A percentile compares a stretch with the other conserved stretches of the same genome.
These are phyloP conservation scores for Azorinus chamasolen DNA, from an alignment of 2,888 invertebrate species.

Conservation along the genomic window DNA sequence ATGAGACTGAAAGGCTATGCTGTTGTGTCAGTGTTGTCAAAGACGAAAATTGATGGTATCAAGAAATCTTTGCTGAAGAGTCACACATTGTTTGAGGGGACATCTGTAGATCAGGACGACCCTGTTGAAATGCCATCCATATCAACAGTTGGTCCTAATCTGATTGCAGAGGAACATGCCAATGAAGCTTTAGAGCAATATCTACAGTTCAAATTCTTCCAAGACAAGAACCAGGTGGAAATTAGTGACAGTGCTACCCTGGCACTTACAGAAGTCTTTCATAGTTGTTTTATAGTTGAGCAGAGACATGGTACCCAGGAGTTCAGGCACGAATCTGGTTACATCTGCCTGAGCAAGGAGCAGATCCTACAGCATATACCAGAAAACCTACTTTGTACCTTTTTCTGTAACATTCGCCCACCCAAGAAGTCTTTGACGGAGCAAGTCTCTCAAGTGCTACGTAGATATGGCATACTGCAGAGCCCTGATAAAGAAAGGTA, in stretches of 20 bases:
- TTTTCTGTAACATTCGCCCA: slow-evolving; percentile 80
- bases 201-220: slow-evolving; percentile 78
- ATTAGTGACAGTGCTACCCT: slow-evolving; percentile 77
- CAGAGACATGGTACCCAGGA: slow-evolving; percentile 76
- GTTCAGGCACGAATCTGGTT: slow-evolving; percentile 81
- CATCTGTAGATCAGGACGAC: slow-evolving; percentile 71
- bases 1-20: slow-evolving; percentile 79
- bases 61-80: slow-evolving; percentile 79
- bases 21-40: slow-evolving; percentile 81
- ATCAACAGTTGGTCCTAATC: slow-evolving; percentile 78
- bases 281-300: slow-evolving; percentile 85
- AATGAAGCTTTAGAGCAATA: slow-evolving; percentile 81
- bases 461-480: slow-evolving; percentile 81
- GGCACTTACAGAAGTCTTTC: slow-evolving; percentile 85
- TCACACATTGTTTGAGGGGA: slow-evolving; percentile 73
- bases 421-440: slow-evolving; percentile 82
- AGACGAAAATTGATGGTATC: slow-evolving; percentile 81
- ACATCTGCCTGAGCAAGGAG: slow-evolving; percentile 83
- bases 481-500: slow-evolving; percentile 81
- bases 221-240: slow-evolving; percentile 64
- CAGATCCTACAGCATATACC: slow-evolving; percentile 82
- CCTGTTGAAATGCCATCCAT: slow-evolving; percentile 78
- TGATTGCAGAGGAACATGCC: slow-evolving; percentile 78
- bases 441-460: slow-evolving; percentile 80
- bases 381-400: slow-evolving; percentile 82